These are phyloP conservation scores for Cantharis lateralis DNA, from an alignment of 2,888 invertebrate species.

Conservation along the genomic window DNA sequence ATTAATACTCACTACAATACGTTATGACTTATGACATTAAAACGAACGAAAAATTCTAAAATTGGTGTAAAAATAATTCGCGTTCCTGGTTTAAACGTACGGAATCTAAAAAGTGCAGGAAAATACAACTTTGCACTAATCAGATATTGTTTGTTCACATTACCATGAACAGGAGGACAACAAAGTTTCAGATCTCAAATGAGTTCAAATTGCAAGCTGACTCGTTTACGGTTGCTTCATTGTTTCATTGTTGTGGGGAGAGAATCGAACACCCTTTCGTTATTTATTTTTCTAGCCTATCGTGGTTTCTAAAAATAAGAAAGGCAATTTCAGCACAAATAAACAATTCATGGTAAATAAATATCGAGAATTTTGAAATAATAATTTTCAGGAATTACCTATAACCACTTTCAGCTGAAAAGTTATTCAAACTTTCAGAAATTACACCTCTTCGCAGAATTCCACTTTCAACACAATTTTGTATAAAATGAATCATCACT, in stretches of 20 bases:
- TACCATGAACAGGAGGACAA: not conserved
- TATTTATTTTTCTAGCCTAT: not conserved
- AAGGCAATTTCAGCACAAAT: not conserved
- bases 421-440: constrained; percentile 1
- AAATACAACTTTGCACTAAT: too few relatives aligned
- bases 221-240: not conserved
- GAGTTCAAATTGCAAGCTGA: not conserved
- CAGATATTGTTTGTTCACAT: not conserved
- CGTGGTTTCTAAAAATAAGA: not conserved
- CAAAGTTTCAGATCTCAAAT: not conserved
- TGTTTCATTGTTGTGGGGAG: not conserved
- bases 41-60: too few relatives aligned
- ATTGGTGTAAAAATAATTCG: too few relatives aligned
- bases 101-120: too few relatives aligned
- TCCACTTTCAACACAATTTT: constrained; percentile 11
- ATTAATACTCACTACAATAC: too few relatives aligned
- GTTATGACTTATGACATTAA: too few relatives aligned
- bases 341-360: not conserved
- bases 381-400: not conserved
- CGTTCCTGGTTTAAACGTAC: too few relatives aligned
- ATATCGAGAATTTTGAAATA: not conserved
- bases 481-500: constrained; percentile 9
- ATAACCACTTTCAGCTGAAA: not conserved
- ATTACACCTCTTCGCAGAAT: constrained; percentile 7
- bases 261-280: not conserved